phyloP scores from a whole-genome alignment of 2,113 vertebrate genomes.

The Zeus faber region DNA sequence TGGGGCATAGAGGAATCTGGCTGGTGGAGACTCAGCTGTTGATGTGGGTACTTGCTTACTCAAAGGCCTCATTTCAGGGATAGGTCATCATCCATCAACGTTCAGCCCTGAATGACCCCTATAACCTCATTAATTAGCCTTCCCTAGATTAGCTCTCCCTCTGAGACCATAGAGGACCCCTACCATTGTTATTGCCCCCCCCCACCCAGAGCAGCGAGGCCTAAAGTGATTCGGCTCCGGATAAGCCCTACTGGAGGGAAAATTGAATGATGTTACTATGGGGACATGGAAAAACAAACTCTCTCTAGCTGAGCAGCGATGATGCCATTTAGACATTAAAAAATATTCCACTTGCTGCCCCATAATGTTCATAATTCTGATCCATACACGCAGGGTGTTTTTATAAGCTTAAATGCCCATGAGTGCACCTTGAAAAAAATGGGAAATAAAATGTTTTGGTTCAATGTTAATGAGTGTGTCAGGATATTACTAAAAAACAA shows the following conservation, averaged over 20 bases:
- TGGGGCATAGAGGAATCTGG: background rate
- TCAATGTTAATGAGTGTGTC: too few relatives aligned
- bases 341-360: conserved; percentile 30
- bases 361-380: conserved; percentile 9
- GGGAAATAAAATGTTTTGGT: too few relatives aligned
- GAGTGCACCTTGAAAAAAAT: conserved; percentile 30
- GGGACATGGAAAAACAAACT: conserved; percentile 39
- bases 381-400: conserved; percentile 26
- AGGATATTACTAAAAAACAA: too few relatives aligned
- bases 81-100: conserved; percentile 62
- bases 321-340: conserved; percentile 31
- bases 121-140: conserved; percentile 70
- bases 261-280: conserved; percentile 61
- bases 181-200: conserved; percentile 52
- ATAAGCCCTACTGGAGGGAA: conserved; percentile 25
- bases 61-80: conserved; percentile 51
- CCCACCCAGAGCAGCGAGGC: conserved; percentile 28
- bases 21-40: conserved; percentile 21
- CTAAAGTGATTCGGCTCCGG: conserved; percentile 48
- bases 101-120: conserved; percentile 35
- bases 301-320: conserved; percentile 21
- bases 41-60: conserved; percentile 34
- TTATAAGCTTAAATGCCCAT: conserved; percentile 23
- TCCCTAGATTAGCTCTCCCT: conserved; percentile 58
- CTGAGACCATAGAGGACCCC: conserved; percentile 49